Evolutionary conservation across 2,888 invertebrate genomes (phyloP).

Genomic region (Apamea monoglypha): DNA sequence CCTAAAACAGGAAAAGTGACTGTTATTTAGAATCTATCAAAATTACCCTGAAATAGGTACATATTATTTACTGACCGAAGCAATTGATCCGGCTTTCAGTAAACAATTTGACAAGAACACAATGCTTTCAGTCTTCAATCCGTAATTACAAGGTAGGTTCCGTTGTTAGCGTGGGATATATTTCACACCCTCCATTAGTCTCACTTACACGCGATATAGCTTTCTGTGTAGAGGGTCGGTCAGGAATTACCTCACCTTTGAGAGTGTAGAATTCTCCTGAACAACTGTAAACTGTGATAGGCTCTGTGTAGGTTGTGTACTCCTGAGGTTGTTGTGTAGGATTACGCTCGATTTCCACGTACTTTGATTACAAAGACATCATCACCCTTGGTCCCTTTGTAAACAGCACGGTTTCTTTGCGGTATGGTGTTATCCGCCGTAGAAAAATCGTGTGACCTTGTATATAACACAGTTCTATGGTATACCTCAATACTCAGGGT

Average conservation of each 20-base stretch:
- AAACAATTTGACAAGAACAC: background rate
- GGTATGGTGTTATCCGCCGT: too few species aligned
- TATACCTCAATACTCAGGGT: too few species aligned
- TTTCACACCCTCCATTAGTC: background rate
- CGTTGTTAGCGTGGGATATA: background rate
- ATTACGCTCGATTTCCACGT: background rate
- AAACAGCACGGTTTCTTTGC: too few species aligned
- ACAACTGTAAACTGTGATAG: background rate
- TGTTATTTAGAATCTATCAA: too few species aligned
- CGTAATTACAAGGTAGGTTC: background rate
- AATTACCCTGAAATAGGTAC: too few species aligned
- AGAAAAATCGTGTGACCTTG: too few species aligned
- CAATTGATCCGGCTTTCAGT: background rate
- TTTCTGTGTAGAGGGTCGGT: background rate
- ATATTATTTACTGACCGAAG: background rate
- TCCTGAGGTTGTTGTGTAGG: background rate
- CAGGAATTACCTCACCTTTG: conserved; percentile 11
- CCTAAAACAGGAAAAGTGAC: too few species aligned
- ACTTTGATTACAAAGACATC: background rate
- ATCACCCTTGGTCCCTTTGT: background rate
- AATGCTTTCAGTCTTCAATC: background rate
- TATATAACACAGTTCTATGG: too few species aligned
- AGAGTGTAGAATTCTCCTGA: background rate
- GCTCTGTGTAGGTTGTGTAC: background rate
- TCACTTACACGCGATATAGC: background rate